Base-by-base conservation (phyloP, 2,888 invertebrate genomes). In the Argyresthia goedartella region DNA sequence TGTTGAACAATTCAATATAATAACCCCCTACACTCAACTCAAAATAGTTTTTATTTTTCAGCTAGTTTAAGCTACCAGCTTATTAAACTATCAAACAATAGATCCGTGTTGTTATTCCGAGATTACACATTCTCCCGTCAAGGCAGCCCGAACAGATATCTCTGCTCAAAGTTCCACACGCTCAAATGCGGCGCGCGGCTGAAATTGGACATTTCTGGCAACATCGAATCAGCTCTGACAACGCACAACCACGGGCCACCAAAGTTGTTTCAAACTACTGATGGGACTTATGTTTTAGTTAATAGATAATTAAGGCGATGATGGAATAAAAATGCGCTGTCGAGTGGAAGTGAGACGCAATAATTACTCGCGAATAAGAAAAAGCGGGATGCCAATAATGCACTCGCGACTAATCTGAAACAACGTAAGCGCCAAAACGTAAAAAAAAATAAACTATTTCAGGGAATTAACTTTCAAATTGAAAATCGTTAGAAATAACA, bases 191-290 rank as follows among this genome's bases (percentile, higher is more conserved):
- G 49, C 14, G 54, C 56, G 14, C 36, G 53, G 25, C 41, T 56
- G 25, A 49, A 51, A 9, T 53, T 56, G 10, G 51, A 55, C 13
- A 41, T 35, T 1, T 44, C 54, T 9, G 56, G 55, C 9, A 50
- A 41, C 44, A 49, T 57, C 11, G 49, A 50, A 2, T 56, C 49
- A 14, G 52, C 53, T 16, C 52, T 55, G 11, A 36, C 50, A 15
- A 34, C 52, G 1, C 59, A 59, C 48, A 56, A 56, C 14, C 59
- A 59, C 48, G 47, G 47, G 1, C 59, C 59, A 8, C 59, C 57
- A 1, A 9, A 45, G 13, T 53, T 53, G 4, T 49, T 50, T 48
- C 50, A 39, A 42, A 53, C 51, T 33, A 16, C 35, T 9, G 53
- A 52, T 44, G 57, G 57, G 33, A 33, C 11, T n/a, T 46, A 46